Base-by-base conservation (phyloP, 1,140 invertebrate species). In the Drosophila jambulina region DNA sequence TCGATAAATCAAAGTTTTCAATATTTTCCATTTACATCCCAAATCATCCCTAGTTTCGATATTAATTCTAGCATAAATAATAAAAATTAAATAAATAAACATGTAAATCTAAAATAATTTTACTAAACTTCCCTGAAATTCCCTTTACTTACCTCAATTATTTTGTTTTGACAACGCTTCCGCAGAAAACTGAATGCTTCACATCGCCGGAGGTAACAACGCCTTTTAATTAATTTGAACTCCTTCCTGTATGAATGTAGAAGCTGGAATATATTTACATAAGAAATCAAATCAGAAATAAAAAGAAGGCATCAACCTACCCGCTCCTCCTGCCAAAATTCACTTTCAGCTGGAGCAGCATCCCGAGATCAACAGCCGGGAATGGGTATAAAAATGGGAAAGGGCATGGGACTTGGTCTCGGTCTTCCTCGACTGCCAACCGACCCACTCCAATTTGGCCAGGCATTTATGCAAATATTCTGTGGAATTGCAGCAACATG, bases 391-490 rank as follows among this genome's bases (percentile, higher is more conserved):
- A 25, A 17, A 19, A 51, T 54, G 32, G 21, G 32, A 8, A 23
- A 23, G 32, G 51, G 32, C 17, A 23, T 54, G 15, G 32, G 2
- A 36, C 19, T 23, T 25, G 23, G 2, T 48, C 9, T 48, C 29
- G 46, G 23, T 27, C 4, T 27, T 48, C 46, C 10, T 17, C 19
- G 51, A 17, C 15, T 54, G 4, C 17, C 60, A 17, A 27, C 17
- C 45, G 45, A 25, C 21, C 19, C 40, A 67, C 59, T 63, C 58
- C 58, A 48, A 29, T 67, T 67, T 67, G 10, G 19, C 25, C 25
- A 48, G 29, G 46, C 67, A 67, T 27, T 69, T 69, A 67, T 69
- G 67, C 62, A 65, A 60, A 70, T 54, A 68, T 54, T 17, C 25
- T 21, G 21, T 54, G 32, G 29, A 54, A 40, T 25, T 70, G 64